These are phyloP conservation scores for Raja brachyura DNA, from an alignment of 2,113 vertebrate species.

Conservation along the genomic window DNA sequence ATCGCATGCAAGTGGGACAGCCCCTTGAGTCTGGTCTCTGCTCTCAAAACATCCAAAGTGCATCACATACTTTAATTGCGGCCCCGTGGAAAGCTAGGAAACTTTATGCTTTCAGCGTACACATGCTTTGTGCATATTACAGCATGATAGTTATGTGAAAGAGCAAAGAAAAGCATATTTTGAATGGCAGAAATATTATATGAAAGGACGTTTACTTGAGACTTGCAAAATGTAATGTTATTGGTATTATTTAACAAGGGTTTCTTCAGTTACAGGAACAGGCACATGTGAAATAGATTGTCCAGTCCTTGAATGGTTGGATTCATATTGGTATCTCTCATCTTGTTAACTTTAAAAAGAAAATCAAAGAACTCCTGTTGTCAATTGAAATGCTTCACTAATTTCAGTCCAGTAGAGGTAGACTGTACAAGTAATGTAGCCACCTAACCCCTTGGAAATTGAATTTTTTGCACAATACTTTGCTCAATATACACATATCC, in stretches of 20 bases:
- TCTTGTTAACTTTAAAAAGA: background rate
- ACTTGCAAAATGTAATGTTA: background rate
- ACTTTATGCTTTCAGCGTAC: background rate
- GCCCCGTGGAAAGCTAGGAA: too few relatives aligned
- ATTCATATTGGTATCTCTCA: background rate
- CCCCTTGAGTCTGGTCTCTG: too few relatives aligned
- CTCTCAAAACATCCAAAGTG: background rate
- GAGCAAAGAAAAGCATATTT: background rate
- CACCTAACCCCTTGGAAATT: background rate
- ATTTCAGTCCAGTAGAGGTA: background rate
- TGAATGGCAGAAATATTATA: background rate
- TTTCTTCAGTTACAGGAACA: background rate
- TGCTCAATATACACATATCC: too few relatives aligned
- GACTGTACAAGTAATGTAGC: background rate
- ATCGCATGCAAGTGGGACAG: too few relatives aligned
- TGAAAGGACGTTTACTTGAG: background rate
- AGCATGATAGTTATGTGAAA: background rate
- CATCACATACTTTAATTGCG: background rate
- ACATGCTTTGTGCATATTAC: background rate
- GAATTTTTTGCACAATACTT: background rate
- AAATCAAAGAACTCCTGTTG: slow-evolving; percentile 18
- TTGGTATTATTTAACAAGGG: background rate
- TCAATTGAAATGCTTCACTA: slow-evolving; percentile 6
- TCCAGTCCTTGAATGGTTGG: background rate
- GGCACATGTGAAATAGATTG: background rate